These are phyloP conservation scores for Clanis bilineata DNA, from an alignment of 2,888 invertebrate genomes.

Conservation along the genomic window DNA sequence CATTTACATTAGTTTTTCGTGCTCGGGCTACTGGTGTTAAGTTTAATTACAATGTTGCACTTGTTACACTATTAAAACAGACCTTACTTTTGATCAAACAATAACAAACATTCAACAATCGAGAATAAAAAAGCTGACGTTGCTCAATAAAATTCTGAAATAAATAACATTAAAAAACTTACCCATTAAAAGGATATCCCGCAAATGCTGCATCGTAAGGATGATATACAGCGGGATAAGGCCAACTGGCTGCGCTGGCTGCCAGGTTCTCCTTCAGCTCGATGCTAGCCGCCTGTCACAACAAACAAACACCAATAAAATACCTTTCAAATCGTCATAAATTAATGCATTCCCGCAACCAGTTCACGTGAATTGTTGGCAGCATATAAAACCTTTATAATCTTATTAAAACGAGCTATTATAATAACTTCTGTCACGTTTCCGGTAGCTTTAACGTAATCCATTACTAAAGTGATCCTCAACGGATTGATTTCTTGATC, in stretches of 20 bases:
- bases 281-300: slow-evolving; percentile 89
- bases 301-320: slow-evolving; percentile 28
- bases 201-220: slow-evolving; percentile 96
- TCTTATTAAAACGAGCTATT: slow-evolving; percentile 28
- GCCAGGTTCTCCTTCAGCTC: slow-evolving; percentile 95
- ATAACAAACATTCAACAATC: neutral
- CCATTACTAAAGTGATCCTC: slow-evolving; percentile 68
- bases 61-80: neutral
- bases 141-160: slow-evolving; percentile 12
- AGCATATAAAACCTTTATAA: slow-evolving; percentile 33
- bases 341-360: slow-evolving; percentile 18
- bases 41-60: neutral
- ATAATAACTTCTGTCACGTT: slow-evolving; percentile 49
- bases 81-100: neutral
- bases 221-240: slow-evolving; percentile 95
- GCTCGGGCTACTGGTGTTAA: no score
- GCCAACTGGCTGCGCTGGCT: slow-evolving; percentile 92
- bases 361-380: slow-evolving; percentile 27
- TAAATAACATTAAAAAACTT: slow-evolving; percentile 67
- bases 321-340: slow-evolving; percentile 3
- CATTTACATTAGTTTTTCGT: no score
- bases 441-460: slow-evolving; percentile 72
- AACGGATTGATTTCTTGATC: slow-evolving; percentile 77
- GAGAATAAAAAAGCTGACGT: neutral
- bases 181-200: slow-evolving; percentile 97